Conservation (phyloP, 2,797 vertebrate genomes). For the Syndactyla subalaris region DNA sequence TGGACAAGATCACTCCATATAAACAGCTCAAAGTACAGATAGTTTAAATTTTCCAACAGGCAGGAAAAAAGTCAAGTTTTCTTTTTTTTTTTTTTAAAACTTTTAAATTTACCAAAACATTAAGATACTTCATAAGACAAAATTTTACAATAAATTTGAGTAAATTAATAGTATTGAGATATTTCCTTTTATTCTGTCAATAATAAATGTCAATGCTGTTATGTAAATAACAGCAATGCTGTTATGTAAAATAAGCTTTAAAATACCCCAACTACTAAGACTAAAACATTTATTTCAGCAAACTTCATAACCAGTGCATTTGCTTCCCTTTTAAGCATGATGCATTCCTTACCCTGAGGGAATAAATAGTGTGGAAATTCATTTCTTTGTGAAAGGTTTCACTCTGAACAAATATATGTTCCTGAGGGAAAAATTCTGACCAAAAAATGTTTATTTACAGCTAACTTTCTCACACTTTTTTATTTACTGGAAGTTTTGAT, state of each 20-base stretch:
- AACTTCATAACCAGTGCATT: not conserved
- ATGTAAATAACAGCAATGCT: not conserved
- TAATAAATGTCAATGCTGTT: not conserved
- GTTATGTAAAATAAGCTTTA: not conserved
- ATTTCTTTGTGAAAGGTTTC: not conserved
- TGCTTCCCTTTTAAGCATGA: not conserved
- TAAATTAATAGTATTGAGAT: not conserved
- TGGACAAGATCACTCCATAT: not conserved
- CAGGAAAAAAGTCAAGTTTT: rapidly evolving
- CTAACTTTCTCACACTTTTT: not conserved
- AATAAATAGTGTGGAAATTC: not conserved
- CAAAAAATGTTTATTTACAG: not conserved
- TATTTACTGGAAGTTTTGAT: not conserved
- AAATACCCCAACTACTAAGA: not conserved
- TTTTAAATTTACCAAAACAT: not conserved
- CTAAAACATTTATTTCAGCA: not conserved
- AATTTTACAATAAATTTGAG: not conserved
- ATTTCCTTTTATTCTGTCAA: not conserved
- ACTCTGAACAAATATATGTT: not conserved
- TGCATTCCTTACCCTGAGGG: not conserved
- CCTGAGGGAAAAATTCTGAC: not conserved
- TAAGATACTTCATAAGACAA: not conserved
- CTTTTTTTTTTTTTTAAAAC: not conserved
- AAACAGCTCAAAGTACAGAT: not conserved
- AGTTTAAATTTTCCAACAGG: not conserved